Evolutionary conservation across 2,888 invertebrate species (phyloP).

Genomic region (Caenorhabditis sp.): DNA sequence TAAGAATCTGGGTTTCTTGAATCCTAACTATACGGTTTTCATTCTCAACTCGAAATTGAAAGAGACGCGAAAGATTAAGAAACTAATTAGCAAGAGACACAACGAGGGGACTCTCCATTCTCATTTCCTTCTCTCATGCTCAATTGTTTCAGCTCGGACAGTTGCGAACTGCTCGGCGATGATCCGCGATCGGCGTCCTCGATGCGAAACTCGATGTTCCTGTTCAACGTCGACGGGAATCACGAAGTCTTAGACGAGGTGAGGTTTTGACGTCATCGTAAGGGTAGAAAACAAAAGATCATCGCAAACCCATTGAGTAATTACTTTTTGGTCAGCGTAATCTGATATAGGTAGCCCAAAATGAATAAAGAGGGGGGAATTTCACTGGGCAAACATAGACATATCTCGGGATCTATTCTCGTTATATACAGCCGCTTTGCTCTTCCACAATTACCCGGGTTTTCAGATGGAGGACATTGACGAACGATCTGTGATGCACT

Average conservation of each 20-base stretch:
- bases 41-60: neutral
- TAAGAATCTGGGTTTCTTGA: too few species aligned
- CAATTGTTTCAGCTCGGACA: slow-evolving; percentile 71
- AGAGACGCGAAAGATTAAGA: slow-evolving; percentile 22
- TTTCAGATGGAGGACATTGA: slow-evolving; percentile 76
- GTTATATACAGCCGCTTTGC: too few species aligned
- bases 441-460: too few species aligned
- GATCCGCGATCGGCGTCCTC: slow-evolving; percentile 67
- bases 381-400: neutral
- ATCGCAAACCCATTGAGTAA: slow-evolving; percentile 12
- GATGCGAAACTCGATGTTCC: slow-evolving; percentile 68
- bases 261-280: neutral
- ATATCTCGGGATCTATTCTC: neutral
- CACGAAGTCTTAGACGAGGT: slow-evolving; percentile 62
- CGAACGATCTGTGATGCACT: slow-evolving; percentile 80
- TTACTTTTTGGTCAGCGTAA: slow-evolving; percentile 28
- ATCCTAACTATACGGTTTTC: slow-evolving; percentile 4
- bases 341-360: slow-evolving; percentile 23
- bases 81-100: slow-evolving; percentile 24
- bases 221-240: slow-evolving; percentile 67
- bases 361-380: slow-evolving; percentile 24
- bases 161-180: slow-evolving; percentile 67
- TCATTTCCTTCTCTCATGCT: slow-evolving; percentile 23
- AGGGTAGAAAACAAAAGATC: slow-evolving; percentile 15
- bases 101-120: neutral